Percentiles rank a stretch among this genome's conserved stretches.
phyloP scores from a whole-genome alignment of 2,888 invertebrate genomes.

The Sminthurides aquaticus region DNA sequence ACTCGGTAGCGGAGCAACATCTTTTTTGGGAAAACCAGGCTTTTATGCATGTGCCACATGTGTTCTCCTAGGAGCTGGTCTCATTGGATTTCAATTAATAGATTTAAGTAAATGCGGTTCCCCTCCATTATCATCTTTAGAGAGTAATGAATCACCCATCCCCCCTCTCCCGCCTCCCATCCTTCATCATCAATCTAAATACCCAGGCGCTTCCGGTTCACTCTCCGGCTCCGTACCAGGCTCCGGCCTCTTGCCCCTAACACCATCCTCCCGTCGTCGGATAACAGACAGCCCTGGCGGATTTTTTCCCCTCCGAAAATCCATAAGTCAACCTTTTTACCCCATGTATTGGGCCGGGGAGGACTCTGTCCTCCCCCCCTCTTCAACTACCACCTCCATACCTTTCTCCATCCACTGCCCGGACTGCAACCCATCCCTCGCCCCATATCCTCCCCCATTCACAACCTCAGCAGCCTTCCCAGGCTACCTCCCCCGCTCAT shows the following conservation, averaged over 20 bases:
- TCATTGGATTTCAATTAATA: constrained; percentile 39
- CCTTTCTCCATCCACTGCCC: constrained; percentile 34
- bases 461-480: neutral
- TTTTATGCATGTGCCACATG: constrained; percentile 42
- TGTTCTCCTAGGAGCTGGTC: constrained; percentile 39
- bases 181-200: constrained; percentile 24
- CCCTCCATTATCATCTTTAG: constrained; percentile 38
- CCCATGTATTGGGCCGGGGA: constrained; percentile 30
- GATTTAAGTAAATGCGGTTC: constrained; percentile 41
- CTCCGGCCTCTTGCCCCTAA: neutral
- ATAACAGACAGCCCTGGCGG: constrained; percentile 22
- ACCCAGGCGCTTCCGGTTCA: constrained; percentile 26
- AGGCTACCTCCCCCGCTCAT: constrained; percentile 23
- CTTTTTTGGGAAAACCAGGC: constrained; percentile 39
- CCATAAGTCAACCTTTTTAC: constrained; percentile 36
- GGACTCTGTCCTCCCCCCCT: constrained; percentile 5
- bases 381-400: neutral
- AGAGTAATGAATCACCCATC: constrained; percentile 24
- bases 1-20: constrained; percentile 33
- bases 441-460: constrained; percentile 30
- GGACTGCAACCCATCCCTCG: constrained; percentile 22
- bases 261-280: constrained; percentile 3
- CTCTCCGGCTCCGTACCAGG: constrained; percentile 10
- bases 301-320: constrained; percentile 36
- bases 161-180: constrained; percentile 41